Conservation (phyloP, 2,888 invertebrate species). For the Sialis lutaria region DNA sequence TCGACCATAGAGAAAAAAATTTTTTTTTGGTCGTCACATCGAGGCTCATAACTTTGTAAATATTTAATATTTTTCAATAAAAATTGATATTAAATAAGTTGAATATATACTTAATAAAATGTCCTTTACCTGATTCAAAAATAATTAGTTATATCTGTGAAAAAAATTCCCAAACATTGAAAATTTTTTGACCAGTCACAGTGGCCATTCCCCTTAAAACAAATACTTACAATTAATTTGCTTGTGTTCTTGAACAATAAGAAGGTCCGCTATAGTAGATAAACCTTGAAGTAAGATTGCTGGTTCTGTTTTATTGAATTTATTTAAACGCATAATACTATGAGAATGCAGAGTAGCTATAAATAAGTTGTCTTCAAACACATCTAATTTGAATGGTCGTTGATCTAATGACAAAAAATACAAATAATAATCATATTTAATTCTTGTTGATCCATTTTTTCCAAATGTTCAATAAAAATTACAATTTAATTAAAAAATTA, state of each 20-base stretch:
- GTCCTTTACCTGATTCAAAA: no score
- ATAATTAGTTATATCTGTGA: no score
- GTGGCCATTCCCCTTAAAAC: no score
- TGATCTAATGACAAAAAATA: slow-evolving; percentile 25
- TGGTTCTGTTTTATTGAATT: slow-evolving; percentile 41
- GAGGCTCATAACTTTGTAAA: no score
- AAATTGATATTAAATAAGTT: no score
- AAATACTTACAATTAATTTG: slow-evolving; percentile 32
- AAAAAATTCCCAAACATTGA: no score
- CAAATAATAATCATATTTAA: background rate
- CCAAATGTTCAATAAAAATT: background rate
- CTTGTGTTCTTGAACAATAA: slow-evolving; percentile 48
- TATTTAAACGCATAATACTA: slow-evolving; percentile 43
- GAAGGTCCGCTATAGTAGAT: slow-evolving; percentile 41
- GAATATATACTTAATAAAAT: no score
- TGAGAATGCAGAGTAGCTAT: slow-evolving; percentile 44
- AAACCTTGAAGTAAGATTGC: slow-evolving; percentile 35
- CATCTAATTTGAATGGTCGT: slow-evolving; percentile 51
- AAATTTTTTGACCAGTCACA: no score
- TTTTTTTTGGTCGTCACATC: no score
- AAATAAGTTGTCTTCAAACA: slow-evolving; percentile 55
- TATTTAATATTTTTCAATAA: no score
- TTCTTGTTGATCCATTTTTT: background rate
- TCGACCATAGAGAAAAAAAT: no score
- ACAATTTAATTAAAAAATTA: background rate